phyloP scores from a whole-genome alignment of 2,888 invertebrate genomes.

The Cryptosula pallasiana region DNA sequence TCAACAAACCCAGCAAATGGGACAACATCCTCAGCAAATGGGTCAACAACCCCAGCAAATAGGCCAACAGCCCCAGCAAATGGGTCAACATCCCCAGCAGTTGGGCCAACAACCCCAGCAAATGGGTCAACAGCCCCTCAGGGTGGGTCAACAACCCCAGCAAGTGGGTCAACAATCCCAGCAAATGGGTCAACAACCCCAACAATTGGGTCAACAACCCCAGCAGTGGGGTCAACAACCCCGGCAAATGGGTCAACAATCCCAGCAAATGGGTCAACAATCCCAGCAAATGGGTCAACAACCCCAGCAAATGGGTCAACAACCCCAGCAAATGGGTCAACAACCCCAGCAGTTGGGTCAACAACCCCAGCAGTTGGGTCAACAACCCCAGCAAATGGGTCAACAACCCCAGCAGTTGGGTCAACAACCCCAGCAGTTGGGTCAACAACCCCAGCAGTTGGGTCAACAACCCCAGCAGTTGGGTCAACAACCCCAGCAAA shows the following conservation, averaged over 20 bases:
- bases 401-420: conserved; percentile 26
- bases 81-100: neutral
- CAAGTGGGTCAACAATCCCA: conserved; percentile 27
- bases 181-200: conserved; percentile 25
- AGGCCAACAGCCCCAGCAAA: conserved; percentile 20
- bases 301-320: neutral
- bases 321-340: conserved; percentile 25
- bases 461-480: neutral
- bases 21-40: conserved; percentile 28
- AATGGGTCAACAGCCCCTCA: conserved; percentile 26
- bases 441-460: conserved; percentile 20
- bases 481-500: conserved; percentile 26
- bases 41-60: conserved; percentile 24
- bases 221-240: conserved; percentile 9
- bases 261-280: neutral
- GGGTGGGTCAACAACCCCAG: conserved; percentile 29
- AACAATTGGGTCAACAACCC: conserved; percentile 26
- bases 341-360: no score
- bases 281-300: conserved; percentile 20
- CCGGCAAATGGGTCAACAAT: neutral
- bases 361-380: conserved; percentile 27
- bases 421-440: conserved; percentile 26
- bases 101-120: conserved; percentile 31
- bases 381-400: conserved; percentile 29
- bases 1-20: neutral